Evolutionary conservation across 2,113 vertebrate species (phyloP).

Genomic region (Chelonoidis abingdonii): DNA sequence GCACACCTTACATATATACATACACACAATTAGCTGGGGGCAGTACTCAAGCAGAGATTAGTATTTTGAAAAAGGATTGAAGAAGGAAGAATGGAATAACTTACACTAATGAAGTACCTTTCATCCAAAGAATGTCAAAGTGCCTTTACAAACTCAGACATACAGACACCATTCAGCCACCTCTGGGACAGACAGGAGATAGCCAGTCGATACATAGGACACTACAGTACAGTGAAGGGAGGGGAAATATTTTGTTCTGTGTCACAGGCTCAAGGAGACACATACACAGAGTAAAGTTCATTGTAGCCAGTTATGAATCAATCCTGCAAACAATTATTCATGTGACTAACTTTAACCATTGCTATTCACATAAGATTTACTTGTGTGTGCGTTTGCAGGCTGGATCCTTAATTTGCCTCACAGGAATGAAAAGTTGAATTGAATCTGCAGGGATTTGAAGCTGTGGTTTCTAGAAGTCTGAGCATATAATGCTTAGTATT

Average conservation of each 20-base stretch:
- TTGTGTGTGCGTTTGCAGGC: neutral
- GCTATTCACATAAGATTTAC: neutral
- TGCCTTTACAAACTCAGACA: neutral
- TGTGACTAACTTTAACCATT: neutral
- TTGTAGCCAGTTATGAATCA: neutral
- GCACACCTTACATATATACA: neutral
- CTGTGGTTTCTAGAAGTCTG: neutral
- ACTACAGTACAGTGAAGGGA: neutral
- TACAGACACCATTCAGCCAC: neutral
- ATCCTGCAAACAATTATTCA: neutral
- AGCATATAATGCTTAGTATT: neutral
- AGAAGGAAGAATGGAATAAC: neutral
- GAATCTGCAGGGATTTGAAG: neutral
- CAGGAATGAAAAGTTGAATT: neutral
- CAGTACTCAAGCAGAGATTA: neutral
- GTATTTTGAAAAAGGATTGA: neutral
- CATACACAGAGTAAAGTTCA: neutral
- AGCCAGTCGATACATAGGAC: neutral
- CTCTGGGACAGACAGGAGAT: neutral
- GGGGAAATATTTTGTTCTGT: neutral
- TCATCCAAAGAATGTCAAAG: slow-evolving; percentile 20
- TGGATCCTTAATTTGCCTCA: neutral
- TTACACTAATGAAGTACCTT: neutral
- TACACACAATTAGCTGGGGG: neutral
- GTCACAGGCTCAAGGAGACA: neutral